These are phyloP conservation scores for Escarpia spicata DNA, from an alignment of 2,888 invertebrate species.

Conservation along the genomic window DNA sequence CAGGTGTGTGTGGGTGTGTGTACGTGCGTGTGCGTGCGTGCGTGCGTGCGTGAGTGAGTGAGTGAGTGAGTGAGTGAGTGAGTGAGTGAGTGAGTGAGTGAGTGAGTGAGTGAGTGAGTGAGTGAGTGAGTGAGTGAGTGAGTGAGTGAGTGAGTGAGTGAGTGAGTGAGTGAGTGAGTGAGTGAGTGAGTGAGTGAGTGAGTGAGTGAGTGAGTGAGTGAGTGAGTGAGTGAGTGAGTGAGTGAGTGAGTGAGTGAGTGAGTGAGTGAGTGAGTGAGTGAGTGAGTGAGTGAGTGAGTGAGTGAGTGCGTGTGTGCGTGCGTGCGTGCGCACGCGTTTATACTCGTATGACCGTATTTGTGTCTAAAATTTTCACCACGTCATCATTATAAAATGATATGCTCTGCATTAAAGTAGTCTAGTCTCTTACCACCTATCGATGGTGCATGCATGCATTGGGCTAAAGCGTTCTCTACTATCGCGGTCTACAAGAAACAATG, in stretches of 20 bases:
- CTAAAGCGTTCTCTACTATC: background rate
- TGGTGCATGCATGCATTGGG: background rate
- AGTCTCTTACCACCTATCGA: too few relatives aligned
- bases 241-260: constrained; percentile 6
- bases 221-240: background rate
- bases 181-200: background rate
- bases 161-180: background rate
- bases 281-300: background rate
- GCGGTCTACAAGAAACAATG: background rate
- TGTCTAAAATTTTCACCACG: background rate
- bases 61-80: background rate
- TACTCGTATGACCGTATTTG: constrained; percentile 18
- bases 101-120: background rate
- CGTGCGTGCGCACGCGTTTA: background rate
- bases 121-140: background rate
- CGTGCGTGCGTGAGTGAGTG: too few relatives aligned
- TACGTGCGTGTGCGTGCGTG: background rate
- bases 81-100: background rate
- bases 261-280: too few relatives aligned
- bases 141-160: background rate
- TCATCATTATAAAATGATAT: too few relatives aligned
- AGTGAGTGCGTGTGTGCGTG: constrained; percentile 14
- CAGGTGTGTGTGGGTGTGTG: background rate
- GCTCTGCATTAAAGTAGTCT: too few relatives aligned
- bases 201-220: background rate